Evolutionary conservation across 2,797 vertebrate species (phyloP).

Genomic region (Diglossa cyanea): DNA sequence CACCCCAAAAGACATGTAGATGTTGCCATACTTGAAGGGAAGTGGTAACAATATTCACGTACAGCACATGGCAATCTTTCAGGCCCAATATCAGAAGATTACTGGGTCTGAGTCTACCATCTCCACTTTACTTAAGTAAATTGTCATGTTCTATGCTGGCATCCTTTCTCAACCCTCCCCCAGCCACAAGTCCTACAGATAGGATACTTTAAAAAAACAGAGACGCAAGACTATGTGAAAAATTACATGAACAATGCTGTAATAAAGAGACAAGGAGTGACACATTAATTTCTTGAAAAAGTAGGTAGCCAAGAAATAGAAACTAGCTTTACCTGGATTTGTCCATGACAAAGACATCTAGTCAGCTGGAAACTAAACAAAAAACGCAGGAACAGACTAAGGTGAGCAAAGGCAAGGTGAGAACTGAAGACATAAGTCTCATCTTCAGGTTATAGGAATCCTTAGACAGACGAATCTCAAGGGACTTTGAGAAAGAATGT

Average conservation of each 20-base stretch:
- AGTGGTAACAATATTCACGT: accelerated
- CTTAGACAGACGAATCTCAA: not conserved
- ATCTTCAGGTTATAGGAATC: not conserved
- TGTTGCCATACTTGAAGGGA: not conserved
- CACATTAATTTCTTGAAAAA: not conserved
- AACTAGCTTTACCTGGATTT: not conserved
- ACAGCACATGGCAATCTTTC: accelerated
- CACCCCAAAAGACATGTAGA: accelerated
- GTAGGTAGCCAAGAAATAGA: not conserved
- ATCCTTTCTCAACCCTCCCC: not conserved
- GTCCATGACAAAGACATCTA: not conserved
- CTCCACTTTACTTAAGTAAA: not conserved
- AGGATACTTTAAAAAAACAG: not conserved
- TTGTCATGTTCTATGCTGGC: not conserved
- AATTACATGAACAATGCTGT: not conserved
- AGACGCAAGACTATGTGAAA: not conserved
- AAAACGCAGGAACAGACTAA: not conserved
- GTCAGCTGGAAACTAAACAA: not conserved
- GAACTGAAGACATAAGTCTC: not conserved
- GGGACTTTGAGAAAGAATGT: not conserved
- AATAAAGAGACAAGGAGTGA: not conserved
- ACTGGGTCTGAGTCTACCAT: not conserved
- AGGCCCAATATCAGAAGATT: not conserved
- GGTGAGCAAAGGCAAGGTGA: not conserved
- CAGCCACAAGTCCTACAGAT: not conserved